Percentiles rank a stretch among this genome's conserved stretches.
phyloP scores from a whole-genome alignment of 64 coral and sea anemone species.

The Trachythela sp. region DNA sequence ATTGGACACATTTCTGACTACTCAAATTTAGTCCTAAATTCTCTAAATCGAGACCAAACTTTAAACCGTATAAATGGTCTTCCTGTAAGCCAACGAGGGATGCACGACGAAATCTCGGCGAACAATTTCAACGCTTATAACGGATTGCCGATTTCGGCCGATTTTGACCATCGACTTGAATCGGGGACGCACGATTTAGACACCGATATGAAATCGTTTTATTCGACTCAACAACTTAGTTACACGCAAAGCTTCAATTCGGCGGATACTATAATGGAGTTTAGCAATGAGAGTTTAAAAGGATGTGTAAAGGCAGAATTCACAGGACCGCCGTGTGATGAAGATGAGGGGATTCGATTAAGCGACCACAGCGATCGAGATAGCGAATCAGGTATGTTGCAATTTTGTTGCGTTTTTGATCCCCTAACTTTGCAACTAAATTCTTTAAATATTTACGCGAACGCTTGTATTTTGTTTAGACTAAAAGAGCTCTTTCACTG shows the following conservation, averaged over 20 bases:
- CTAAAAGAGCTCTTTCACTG: too few relatives aligned
- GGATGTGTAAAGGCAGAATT: too few relatives aligned
- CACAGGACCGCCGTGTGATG: too few relatives aligned
- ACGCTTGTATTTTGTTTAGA: too few relatives aligned
- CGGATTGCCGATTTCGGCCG: neutral
- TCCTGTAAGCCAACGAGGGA: too few relatives aligned
- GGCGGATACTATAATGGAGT: neutral
- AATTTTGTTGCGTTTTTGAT: neutral
- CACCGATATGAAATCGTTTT: neutral
- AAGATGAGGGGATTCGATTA: neutral
- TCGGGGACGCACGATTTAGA: neutral
- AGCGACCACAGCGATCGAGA: neutral
- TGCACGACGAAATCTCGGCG: neutral
- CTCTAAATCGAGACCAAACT: neutral
- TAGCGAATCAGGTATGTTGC: conserved; percentile 2
- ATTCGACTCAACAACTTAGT: neutral
- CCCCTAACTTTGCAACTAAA: too few relatives aligned
- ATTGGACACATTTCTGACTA: neutral
- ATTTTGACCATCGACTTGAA: neutral
- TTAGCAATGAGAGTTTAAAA: too few relatives aligned
- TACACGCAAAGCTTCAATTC: neutral
- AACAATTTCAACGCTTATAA: too few relatives aligned
- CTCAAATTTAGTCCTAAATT: neutral
- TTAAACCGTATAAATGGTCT: neutral
- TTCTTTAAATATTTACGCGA: too few relatives aligned